Evolutionary conservation across 2,888 invertebrate genomes (phyloP).

Genomic region (Hirtodrosophila trivittata): DNA sequence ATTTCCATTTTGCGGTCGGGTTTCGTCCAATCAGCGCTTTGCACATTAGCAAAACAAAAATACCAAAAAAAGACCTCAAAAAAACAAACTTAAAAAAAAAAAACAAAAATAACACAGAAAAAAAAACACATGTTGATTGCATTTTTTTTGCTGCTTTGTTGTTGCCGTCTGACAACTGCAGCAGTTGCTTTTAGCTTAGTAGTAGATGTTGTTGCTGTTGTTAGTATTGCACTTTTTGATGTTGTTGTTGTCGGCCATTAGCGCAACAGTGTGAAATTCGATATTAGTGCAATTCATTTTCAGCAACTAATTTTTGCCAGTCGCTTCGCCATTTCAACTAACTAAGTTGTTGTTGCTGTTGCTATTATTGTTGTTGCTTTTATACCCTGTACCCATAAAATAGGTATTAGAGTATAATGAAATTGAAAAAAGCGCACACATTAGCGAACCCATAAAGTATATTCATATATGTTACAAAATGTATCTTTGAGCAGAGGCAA

Average conservation of each 20-base stretch:
- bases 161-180: slow-evolving; percentile 63
- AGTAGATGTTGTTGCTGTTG: slow-evolving; percentile 30
- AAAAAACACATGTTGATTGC: slow-evolving; percentile 70
- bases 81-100: slow-evolving; percentile 22
- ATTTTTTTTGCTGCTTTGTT: slow-evolving; percentile 65
- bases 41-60: slow-evolving; percentile 71
- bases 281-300: slow-evolving; percentile 81
- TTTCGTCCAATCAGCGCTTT: slow-evolving; percentile 81
- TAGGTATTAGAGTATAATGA: neutral
- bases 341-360: slow-evolving; percentile 28
- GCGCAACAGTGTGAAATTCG: slow-evolving; percentile 79
- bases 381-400: slow-evolving; percentile 2
- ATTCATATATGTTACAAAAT: neutral
- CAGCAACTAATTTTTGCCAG: slow-evolving; percentile 73
- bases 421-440: neutral
- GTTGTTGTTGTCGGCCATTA: slow-evolving; percentile 69
- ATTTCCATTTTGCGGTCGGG: slow-evolving; percentile 79
- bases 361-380: slow-evolving; percentile 11
- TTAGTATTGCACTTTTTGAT: slow-evolving; percentile 37
- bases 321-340: slow-evolving; percentile 43
- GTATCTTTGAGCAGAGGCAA: no score
- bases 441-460: neutral
- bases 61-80: slow-evolving; percentile 17
- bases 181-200: slow-evolving; percentile 11
- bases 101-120: slow-evolving; percentile 29